Conservation (phyloP, 2,113 vertebrate genomes). For the Epinephelus cyanopodus region DNA sequence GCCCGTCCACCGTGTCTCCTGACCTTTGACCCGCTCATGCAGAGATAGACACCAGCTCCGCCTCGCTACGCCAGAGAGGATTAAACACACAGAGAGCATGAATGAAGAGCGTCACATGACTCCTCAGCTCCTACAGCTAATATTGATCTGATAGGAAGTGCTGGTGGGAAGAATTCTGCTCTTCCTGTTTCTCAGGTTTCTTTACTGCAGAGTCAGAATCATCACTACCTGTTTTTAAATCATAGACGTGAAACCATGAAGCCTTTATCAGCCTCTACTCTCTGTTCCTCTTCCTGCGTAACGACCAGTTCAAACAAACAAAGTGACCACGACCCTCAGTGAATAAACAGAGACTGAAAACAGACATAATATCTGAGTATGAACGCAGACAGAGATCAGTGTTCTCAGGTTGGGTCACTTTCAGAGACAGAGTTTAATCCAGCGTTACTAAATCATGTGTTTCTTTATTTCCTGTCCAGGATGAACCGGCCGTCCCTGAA, state of each 20-base stretch:
- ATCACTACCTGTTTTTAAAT: conserved; percentile 28
- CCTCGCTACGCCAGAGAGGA: conserved; percentile 16
- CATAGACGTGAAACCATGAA: not conserved
- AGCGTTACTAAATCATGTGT: not conserved
- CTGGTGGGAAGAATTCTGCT: not conserved
- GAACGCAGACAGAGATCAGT: not conserved
- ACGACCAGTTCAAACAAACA: too few species aligned
- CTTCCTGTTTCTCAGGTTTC: conserved; percentile 23
- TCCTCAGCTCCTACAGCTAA: not conserved
- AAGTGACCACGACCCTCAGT: not conserved
- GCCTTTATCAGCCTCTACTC: too few species aligned
- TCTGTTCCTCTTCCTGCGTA: too few species aligned
- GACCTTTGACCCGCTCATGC: conserved; percentile 6
- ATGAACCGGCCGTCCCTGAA: conserved; percentile 90
- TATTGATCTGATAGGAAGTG: not conserved
- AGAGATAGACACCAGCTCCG: not conserved
- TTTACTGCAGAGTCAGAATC: not conserved
- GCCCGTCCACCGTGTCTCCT: not conserved
- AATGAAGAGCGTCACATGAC: conserved; percentile 15
- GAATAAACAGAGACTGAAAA: not conserved
- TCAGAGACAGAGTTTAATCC: too few species aligned
- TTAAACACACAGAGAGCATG: conserved; percentile 19
- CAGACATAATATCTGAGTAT: not conserved
- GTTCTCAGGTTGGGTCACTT: not conserved
- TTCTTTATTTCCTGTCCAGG: conserved; percentile 72